Evolutionary conservation across 1,140 invertebrate genomes (phyloP).

Genomic region (Campodea augens): DNA sequence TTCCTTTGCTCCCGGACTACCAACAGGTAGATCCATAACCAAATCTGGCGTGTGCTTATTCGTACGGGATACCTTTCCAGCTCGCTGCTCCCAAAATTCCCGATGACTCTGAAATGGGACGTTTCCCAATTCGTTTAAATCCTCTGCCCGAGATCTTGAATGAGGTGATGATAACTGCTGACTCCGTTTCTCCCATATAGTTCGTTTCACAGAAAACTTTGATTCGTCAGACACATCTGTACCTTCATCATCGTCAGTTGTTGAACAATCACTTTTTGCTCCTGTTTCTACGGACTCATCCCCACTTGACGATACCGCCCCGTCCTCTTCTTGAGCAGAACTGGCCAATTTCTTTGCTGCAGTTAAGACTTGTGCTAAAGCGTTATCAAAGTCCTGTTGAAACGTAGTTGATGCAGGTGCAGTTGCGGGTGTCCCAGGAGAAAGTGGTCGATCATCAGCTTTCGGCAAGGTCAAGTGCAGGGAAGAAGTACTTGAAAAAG

Average conservation of each 20-base stretch:
- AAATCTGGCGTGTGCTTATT: conserved; percentile 68
- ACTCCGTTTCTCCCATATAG: too few species aligned
- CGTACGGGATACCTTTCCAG: conserved; percentile 26
- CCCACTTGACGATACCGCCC: too few species aligned
- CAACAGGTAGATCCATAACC: conserved; percentile 63
- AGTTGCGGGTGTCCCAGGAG: too few species aligned
- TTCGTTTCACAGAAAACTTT: too few species aligned
- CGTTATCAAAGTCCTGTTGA: not conserved
- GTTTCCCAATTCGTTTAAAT: too few species aligned
- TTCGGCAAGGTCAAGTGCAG: too few species aligned
- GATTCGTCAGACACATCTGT: not conserved
- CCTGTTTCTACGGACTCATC: not conserved
- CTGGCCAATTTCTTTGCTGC: not conserved
- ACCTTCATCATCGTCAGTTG: not conserved
- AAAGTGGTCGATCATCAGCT: too few species aligned
- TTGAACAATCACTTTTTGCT: not conserved
- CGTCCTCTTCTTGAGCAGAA: too few species aligned
- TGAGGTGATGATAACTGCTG: too few species aligned
- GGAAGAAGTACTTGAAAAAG: too few species aligned
- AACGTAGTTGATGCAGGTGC: too few species aligned
- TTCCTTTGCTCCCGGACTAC: conserved; percentile 10
- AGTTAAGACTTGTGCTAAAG: not conserved
- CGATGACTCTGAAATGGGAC: conserved; percentile 13
- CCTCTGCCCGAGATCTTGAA: too few species aligned
- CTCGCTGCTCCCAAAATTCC: conserved; percentile 24